Percentiles rank a stretch among this genome's conserved stretches.
phyloP scores from a whole-genome alignment of 2,888 invertebrate species.

The Notodonta ziczac region DNA sequence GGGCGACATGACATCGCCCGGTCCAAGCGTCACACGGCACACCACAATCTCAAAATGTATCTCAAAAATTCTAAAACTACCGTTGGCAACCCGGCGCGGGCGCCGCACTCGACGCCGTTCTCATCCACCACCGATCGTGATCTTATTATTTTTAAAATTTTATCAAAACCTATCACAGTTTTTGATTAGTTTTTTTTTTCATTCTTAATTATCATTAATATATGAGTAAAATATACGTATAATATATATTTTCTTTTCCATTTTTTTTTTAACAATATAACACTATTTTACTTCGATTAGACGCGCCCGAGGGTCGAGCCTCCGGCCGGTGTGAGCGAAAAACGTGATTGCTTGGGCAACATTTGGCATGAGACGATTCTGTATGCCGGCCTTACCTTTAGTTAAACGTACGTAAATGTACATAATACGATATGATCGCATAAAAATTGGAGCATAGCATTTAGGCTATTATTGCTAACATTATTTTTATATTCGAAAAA shows the following conservation, averaged over 20 bases:
- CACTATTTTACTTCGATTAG: constrained; percentile 79
- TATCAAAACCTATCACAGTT: constrained; percentile 85
- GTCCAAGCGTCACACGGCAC: constrained; percentile 29
- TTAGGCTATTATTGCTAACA: constrained; percentile 84
- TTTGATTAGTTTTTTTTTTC: constrained; percentile 82
- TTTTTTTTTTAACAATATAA: constrained; percentile 81
- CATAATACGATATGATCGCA: constrained; percentile 77
- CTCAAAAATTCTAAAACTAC: constrained; percentile 73
- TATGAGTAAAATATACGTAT: constrained; percentile 84
- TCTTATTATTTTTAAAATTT: constrained; percentile 76
- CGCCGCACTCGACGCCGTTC: constrained; percentile 44
- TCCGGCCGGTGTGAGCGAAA: constrained; percentile 49
- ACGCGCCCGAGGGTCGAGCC: constrained; percentile 47
- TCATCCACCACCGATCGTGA: constrained; percentile 32
- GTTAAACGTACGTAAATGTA: constrained; percentile 48
- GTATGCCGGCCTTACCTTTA: constrained; percentile 44
- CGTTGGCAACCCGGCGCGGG: constrained; percentile 40
- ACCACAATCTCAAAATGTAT: constrained; percentile 62
- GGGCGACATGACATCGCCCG: constrained; percentile 34
- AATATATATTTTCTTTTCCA: constrained; percentile 77
- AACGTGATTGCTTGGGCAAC: constrained; percentile 40
- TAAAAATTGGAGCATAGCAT: constrained; percentile 77
- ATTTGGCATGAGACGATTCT: constrained; percentile 54
- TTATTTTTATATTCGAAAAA: constrained; percentile 80
- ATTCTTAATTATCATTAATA: constrained; percentile 80